A percentile compares a stretch with the other conserved stretches of the same genome.
These are phyloP conservation scores for Rhineura floridana DNA, from an alignment of 2,113 vertebrate species.

Conservation along the genomic window DNA sequence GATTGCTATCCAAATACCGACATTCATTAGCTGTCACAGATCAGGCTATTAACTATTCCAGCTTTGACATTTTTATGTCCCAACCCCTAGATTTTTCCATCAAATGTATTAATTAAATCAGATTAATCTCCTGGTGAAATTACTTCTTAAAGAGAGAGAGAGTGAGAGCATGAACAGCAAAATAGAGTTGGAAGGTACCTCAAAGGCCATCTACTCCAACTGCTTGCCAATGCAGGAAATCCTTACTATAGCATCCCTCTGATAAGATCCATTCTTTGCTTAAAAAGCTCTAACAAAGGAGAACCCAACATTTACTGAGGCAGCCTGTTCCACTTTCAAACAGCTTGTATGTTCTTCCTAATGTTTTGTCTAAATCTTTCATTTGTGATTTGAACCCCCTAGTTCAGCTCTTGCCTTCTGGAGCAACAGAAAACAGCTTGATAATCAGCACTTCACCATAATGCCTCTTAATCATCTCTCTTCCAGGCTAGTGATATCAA, in stretches of 20 bases:
- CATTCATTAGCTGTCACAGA: constrained; percentile 34
- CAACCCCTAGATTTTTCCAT: constrained; percentile 8
- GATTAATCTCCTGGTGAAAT: constrained; percentile 8
- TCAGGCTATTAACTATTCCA: constrained; percentile 19
- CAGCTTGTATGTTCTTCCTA: background rate
- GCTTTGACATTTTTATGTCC: constrained; percentile 25
- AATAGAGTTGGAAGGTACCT: background rate
- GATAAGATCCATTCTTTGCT: background rate
- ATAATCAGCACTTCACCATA: background rate
- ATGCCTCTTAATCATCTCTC: background rate
- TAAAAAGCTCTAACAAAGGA: background rate
- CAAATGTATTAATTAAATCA: constrained; percentile 27
- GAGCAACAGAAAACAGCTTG: background rate
- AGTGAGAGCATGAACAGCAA: background rate
- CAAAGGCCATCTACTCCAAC: background rate
- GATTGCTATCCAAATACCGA: constrained; percentile 16
- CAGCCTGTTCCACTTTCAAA: background rate
- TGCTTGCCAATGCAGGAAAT: background rate
- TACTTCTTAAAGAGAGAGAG: background rate
- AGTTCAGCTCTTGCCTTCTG: background rate
- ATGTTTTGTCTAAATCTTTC: background rate
- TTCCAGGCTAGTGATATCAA: background rate
- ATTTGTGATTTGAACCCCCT: background rate
- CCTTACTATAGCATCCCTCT: background rate
- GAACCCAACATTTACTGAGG: background rate